These are phyloP conservation scores for Pseudocheirus occidentalis DNA, from an alignment of 2,797 vertebrate genomes.

Conservation along the genomic window DNA sequence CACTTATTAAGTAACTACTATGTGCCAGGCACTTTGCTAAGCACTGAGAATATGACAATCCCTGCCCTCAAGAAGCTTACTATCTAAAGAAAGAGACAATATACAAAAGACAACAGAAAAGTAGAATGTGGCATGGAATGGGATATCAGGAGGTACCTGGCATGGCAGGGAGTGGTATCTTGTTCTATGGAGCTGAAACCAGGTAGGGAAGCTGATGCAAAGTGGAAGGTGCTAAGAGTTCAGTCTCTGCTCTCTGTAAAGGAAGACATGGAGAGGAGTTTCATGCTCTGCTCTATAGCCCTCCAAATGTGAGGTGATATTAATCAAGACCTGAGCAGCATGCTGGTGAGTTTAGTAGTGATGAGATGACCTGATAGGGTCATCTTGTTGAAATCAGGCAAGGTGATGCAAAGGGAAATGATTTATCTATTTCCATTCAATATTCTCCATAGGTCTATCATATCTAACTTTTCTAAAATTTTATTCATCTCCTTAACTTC, in stretches of 20 bases:
- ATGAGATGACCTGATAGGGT: not conserved
- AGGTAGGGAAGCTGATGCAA: not conserved
- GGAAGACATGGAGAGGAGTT: not conserved
- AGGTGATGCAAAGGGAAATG: not conserved
- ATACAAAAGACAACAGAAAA: not conserved
- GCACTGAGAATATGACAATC: not conserved
- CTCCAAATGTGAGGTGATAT: not conserved
- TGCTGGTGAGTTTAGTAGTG: not conserved
- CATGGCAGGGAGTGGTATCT: not conserved
- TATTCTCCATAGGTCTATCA: not conserved
- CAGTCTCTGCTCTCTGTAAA: not conserved
- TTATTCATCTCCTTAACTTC: not conserved
- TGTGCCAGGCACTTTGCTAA: not conserved
- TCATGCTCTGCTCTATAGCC: not conserved
- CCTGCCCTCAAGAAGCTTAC: not conserved
- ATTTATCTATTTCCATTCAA: not conserved
- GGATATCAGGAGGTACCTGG: not conserved
- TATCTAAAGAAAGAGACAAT: not conserved
- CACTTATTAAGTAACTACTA: not conserved
- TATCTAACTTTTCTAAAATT: not conserved
- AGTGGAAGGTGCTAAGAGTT: not conserved
- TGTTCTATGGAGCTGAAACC: not conserved
- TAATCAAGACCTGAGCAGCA: not conserved
- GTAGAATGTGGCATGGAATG: not conserved
- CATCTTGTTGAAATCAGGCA: not conserved